Conservation (phyloP, 2,113 vertebrate species). For the Mesembrinibis cayennensis region DNA sequence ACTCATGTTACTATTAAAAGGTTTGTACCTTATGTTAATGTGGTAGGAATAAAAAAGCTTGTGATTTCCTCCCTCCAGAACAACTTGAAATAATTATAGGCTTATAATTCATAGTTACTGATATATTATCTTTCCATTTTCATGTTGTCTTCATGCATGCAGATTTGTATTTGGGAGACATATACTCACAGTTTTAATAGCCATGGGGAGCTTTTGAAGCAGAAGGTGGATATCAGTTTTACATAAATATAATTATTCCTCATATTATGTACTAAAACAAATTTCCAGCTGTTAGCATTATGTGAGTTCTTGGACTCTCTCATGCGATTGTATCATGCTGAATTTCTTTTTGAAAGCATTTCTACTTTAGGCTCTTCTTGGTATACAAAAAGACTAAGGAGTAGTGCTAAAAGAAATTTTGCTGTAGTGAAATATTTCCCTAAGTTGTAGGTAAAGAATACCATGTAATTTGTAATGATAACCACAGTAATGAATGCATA, state of each 20-base stretch:
- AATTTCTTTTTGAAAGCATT: neutral
- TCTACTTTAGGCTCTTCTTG: neutral
- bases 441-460: conserved; percentile 14
- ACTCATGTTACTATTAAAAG: neutral
- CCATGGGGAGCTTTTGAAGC: neutral
- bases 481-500: conserved; percentile 65
- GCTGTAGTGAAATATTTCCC: neutral
- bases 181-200: neutral
- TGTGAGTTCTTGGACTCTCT: neutral
- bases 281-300: neutral
- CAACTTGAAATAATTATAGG: neutral
- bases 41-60: neutral
- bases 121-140: neutral
- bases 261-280: neutral
- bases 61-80: neutral
- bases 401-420: neutral
- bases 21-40: neutral
- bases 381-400: neutral
- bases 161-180: neutral
- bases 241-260: conserved; percentile 2
- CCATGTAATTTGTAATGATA: conserved; percentile 58
- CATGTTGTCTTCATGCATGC: neutral
- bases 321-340: neutral
- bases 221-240: neutral
- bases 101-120: neutral